Conservation (phyloP, 1,140 invertebrate species). For the Drosophila quadrilineata region DNA sequence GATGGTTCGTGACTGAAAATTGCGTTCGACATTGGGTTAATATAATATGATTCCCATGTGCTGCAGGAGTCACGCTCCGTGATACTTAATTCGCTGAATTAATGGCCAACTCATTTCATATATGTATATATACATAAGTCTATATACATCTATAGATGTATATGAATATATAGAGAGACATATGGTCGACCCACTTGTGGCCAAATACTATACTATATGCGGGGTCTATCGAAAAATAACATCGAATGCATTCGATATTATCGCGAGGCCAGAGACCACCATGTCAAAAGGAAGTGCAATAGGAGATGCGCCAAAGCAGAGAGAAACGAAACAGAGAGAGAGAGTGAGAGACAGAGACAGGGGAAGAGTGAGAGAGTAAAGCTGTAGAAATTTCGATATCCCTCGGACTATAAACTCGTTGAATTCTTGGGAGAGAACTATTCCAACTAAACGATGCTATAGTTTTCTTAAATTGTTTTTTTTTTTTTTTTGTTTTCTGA, state of each 20-base stretch:
- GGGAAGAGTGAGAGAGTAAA: not conserved
- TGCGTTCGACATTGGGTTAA: slow-evolving; percentile 22
- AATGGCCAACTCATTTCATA: too few relatives aligned
- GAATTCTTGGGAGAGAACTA: not conserved
- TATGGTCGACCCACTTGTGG: slow-evolving; percentile 27
- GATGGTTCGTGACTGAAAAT: slow-evolving; percentile 61
- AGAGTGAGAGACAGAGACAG: not conserved
- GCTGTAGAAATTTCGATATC: not conserved
- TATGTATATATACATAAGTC: too few relatives aligned
- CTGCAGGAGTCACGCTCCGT: slow-evolving; percentile 54
- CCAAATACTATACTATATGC: too few relatives aligned
- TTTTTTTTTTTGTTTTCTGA: too few relatives aligned
- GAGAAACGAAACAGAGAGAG: slow-evolving; percentile 3
- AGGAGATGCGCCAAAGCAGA: too few relatives aligned
- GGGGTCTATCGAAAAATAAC: too few relatives aligned
- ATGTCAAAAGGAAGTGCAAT: slow-evolving; percentile 15
- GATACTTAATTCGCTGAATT: slow-evolving; percentile 33
- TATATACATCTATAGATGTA: too few relatives aligned
- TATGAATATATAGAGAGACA: too few relatives aligned
- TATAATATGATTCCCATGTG: slow-evolving; percentile 46
- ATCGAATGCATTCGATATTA: slow-evolving; percentile 13
- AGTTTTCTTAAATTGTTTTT: too few relatives aligned
- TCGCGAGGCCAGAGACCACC: slow-evolving; percentile 38
- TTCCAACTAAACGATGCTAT: not conserved
- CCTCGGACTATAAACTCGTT: slow-evolving; percentile 4